These are phyloP conservation scores for Clepsis dumicolana DNA, from an alignment of 2,888 invertebrate genomes.

Conservation along the genomic window DNA sequence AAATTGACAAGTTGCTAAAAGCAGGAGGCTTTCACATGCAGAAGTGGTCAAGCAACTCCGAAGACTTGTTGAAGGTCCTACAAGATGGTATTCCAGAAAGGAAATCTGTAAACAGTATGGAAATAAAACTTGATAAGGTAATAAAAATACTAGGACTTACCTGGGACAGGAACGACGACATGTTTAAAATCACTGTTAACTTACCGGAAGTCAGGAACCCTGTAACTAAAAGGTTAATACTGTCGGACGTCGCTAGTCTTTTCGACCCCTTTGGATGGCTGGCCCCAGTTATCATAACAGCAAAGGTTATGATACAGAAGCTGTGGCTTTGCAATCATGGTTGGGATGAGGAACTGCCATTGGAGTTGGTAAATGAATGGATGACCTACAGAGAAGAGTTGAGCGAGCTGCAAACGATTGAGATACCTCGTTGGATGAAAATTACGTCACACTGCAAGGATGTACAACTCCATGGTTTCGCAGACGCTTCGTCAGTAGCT, in stretches of 20 bases:
- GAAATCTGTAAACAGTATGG: conserved; percentile 25
- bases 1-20: conserved; percentile 47
- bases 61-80: conserved; percentile 41
- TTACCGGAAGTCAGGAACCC: conserved; percentile 31
- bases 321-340: conserved; percentile 43
- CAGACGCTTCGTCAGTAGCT: conserved; percentile 45
- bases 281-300: conserved; percentile 39
- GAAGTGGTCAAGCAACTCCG: conserved; percentile 49
- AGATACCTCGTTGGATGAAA: conserved; percentile 43
- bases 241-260: conserved; percentile 41
- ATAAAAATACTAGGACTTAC: no score
- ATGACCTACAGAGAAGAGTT: conserved; percentile 25
- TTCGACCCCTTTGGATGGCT: no score
- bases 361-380: conserved; percentile 40
- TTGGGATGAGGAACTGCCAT: conserved; percentile 46
- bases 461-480: conserved; percentile 47
- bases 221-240: conserved; percentile 36
- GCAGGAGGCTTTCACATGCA: conserved; percentile 53
- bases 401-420: conserved; percentile 26
- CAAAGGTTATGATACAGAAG: conserved; percentile 45
- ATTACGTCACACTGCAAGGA: conserved; percentile 9
- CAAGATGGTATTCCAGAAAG: background rate
- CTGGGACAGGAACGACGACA: conserved; percentile 39
- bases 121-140: no score
- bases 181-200: conserved; percentile 35